Evolutionary conservation across 2,797 vertebrate genomes (phyloP).

Genomic region (Sciurus vulgaris): DNA sequence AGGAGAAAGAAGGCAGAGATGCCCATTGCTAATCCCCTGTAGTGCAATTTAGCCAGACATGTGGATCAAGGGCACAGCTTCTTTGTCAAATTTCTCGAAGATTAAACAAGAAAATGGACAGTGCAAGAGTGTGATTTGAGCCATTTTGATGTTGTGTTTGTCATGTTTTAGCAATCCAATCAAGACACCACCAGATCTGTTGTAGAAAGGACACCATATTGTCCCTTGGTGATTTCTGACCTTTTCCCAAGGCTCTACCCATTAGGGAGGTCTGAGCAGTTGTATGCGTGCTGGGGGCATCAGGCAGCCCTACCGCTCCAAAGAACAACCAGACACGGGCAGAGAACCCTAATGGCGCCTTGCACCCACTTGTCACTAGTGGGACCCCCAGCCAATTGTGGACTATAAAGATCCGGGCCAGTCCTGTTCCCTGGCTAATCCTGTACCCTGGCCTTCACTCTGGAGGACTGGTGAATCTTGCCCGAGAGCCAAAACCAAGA

Average conservation of each 20-base stretch:
- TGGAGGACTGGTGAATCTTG: too few relatives aligned
- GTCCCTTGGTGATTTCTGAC: not conserved
- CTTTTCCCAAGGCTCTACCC: not conserved
- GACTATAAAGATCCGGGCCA: too few relatives aligned
- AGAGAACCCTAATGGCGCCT: too few relatives aligned
- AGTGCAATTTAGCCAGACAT: not conserved
- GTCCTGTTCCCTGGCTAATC: too few relatives aligned
- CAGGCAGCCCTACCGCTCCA: too few relatives aligned
- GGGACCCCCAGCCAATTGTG: too few relatives aligned
- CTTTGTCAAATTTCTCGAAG: not conserved
- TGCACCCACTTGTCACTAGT: too few relatives aligned
- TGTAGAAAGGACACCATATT: not conserved
- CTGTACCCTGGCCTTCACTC: too few relatives aligned
- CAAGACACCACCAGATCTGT: not conserved
- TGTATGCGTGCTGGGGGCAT: too few relatives aligned
- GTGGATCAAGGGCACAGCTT: not conserved
- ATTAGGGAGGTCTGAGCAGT: too few relatives aligned
- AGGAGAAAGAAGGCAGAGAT: not conserved
- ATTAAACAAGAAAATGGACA: not conserved
- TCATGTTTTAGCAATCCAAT: not conserved
- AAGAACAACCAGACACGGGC: too few relatives aligned
- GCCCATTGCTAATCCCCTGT: not conserved
- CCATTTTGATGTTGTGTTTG: not conserved
- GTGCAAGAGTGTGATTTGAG: not conserved
- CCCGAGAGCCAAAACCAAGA: too few relatives aligned